These are phyloP conservation scores for Paramacrobiotus metropolitanus DNA, from an alignment of 1,140 invertebrate genomes.

Conservation along the genomic window DNA sequence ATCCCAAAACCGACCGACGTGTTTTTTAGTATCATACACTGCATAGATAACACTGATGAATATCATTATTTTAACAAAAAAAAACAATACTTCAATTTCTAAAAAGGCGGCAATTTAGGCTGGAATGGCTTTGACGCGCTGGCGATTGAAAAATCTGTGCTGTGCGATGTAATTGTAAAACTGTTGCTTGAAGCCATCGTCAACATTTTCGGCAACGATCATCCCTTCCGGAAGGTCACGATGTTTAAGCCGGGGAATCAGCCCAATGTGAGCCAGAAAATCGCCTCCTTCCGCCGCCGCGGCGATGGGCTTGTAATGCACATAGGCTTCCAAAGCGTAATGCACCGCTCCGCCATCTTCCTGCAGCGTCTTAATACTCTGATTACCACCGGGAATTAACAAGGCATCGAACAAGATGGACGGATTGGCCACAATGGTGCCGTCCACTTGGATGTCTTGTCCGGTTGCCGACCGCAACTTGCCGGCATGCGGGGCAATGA, in stretches of 20 bases:
- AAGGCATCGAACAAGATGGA: slow-evolving; percentile 1
- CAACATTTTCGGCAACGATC: not conserved
- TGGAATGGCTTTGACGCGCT: not conserved
- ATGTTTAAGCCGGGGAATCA: not conserved
- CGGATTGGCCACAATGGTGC: not conserved
- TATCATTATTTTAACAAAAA: too few species aligned
- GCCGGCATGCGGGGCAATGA: not conserved
- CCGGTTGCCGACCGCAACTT: not conserved
- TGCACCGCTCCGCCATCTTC: not conserved
- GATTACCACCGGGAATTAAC: not conserved
- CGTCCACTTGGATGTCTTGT: not conserved
- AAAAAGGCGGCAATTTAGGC: too few species aligned
- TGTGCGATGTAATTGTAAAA: not conserved
- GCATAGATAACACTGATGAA: too few species aligned
- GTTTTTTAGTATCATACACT: too few species aligned
- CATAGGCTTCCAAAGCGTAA: not conserved
- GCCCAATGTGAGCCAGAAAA: not conserved
- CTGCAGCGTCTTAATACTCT: not conserved
- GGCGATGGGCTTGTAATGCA: not conserved
- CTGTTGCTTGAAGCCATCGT: not conserved
- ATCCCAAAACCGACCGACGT: too few species aligned
- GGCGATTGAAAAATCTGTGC: not conserved
- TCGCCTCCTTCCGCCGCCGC: not conserved
- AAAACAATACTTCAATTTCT: too few species aligned
- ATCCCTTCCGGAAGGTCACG: not conserved